Evolutionary conservation across 2,888 invertebrate genomes (phyloP), one percentile per base, ranked within the genome.

Genomic region (Drosophila barbarae): DNA sequence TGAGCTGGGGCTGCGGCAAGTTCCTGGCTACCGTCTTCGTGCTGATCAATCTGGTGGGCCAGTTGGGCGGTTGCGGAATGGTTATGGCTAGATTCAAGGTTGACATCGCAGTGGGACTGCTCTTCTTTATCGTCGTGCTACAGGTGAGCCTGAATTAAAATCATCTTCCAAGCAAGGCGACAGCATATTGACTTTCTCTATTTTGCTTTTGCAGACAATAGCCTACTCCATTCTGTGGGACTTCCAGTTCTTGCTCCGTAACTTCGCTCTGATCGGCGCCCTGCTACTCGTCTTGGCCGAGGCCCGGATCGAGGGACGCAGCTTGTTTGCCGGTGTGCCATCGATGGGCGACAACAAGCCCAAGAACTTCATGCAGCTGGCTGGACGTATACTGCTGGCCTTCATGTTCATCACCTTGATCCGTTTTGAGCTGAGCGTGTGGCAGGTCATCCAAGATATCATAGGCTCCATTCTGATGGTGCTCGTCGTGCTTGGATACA

Each of bases 181-280:
- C 28, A 7, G 12, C 4, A 18, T 46, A 18, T 8, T 32, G 1
- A 32, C 7, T 30, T 12, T 12, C 12, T 13, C 1, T 2, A 8
- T 23, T n/a, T 35, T n/a, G 15, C 2, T 3, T 3, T 35, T 8
- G 18, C 32, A 96, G 96, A 97, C 97, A 52, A 92, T 97, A 84
- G 97, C 97, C 1, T 97, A 98, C 91, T 96, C 98, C 89, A 99
- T 99, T 90, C 91, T 99, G 61, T 99, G 99, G 98, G 99, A 99
- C 89, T 89, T 98, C 87, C 98, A 98, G 89, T 99, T 99, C 91
- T 91, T 99, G 68, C 93, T 98, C 75, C 93, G 99, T 69, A 99
- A 99, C 90, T 90, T 99, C 81, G 98, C 99, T 12, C 93, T 99
- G 56, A 96, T 98, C 80, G 99, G 99, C 64, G 99, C 99, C n/a